Percentiles rank a stretch among this genome's conserved stretches.
Evolutionary conservation across 2,888 invertebrate species (phyloP).

Genomic region (Caradrina kadenii): DNA sequence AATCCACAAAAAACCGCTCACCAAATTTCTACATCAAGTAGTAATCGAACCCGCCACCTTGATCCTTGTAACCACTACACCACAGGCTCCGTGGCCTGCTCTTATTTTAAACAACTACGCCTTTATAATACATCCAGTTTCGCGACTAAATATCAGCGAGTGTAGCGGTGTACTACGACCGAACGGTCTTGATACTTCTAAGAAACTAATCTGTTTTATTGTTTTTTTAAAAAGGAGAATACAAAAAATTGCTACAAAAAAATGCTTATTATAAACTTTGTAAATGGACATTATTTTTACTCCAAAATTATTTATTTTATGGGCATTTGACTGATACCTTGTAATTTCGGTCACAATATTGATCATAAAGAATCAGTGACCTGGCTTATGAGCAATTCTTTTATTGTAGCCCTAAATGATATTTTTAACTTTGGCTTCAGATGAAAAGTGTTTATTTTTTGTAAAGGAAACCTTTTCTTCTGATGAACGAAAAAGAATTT

Average conservation of each 20-base stretch:
- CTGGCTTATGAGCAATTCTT: no score
- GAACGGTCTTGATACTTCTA: slow-evolving; percentile 74
- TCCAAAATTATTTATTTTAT: no score
- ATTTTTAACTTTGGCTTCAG: no score
- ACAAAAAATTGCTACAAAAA: rapidly evolving
- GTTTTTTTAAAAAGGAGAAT: not conserved
- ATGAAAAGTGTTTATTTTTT: no score
- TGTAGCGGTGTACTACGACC: slow-evolving; percentile 80
- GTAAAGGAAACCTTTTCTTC: no score
- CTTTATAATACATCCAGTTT: slow-evolving; percentile 90
- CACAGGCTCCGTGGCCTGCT: slow-evolving; percentile 76
- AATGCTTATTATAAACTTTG: no score
- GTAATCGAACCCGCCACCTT: slow-evolving; percentile 76
- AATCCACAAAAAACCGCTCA: not conserved
- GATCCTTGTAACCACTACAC: slow-evolving; percentile 57
- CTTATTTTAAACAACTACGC: slow-evolving; percentile 91
- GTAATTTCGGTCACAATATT: no score
- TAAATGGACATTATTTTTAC: no score
- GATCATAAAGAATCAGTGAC: no score
- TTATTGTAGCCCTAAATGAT: no score
- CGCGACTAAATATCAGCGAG: slow-evolving; percentile 91
- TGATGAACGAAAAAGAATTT: no score
- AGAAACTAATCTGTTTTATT: slow-evolving; percentile 57
- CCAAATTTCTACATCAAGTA: slow-evolving; percentile 3
- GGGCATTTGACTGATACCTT: no score